phyloP scores from a whole-genome alignment of 2,113 vertebrate genomes.

The Rattus rattus region DNA sequence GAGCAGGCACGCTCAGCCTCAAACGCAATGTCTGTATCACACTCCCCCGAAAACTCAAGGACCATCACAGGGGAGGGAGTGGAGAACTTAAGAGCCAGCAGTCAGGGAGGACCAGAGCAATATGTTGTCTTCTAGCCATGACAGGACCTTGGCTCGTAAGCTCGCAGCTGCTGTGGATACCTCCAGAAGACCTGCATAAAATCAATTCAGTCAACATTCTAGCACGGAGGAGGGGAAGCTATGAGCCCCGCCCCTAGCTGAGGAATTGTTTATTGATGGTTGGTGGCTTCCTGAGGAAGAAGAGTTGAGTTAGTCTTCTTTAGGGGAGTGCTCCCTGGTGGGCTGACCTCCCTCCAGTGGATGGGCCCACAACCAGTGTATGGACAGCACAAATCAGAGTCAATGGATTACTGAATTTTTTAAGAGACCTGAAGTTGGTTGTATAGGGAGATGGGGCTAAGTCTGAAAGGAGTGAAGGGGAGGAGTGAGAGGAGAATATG shows the following conservation, averaged over 20 bases:
- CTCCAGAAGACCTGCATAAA: neutral
- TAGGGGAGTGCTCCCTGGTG: neutral
- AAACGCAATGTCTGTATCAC: neutral
- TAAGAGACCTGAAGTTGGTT: neutral
- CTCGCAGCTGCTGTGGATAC: neutral
- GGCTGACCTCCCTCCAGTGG: neutral
- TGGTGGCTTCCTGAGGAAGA: neutral
- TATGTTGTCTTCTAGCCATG: neutral
- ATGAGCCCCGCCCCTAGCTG: neutral
- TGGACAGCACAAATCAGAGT: neutral
- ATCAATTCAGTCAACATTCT: neutral
- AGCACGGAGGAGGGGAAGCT: no score
- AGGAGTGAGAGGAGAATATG: neutral
- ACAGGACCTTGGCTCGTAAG: neutral
- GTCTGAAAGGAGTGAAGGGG: neutral
- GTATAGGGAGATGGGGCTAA: neutral
- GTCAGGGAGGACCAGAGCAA: neutral
- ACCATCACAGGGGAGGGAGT: neutral
- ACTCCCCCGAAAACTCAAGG: no score
- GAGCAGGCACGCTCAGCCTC: neutral
- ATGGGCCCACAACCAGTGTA: neutral
- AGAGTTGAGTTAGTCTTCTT: neutral
- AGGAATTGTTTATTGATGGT: neutral
- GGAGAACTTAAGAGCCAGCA: neutral
- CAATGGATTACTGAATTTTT: neutral